phyloP scores from a whole-genome alignment of 1,140 invertebrate genomes.

The Aphaenogaster floridana region DNA sequence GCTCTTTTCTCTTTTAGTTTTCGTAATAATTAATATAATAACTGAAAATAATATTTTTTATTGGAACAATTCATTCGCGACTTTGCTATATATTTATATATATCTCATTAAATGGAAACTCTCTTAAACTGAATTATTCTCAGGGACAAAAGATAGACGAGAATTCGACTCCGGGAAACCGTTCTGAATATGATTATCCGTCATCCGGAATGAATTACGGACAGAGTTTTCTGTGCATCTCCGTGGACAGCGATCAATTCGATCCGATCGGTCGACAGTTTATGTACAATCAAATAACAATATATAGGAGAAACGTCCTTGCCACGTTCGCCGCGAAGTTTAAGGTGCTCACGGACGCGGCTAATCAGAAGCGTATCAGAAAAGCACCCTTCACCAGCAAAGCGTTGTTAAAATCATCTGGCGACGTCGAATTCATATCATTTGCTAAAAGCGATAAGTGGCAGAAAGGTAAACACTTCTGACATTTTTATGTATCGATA shows the following conservation, averaged over 20 bases:
- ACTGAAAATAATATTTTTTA: background rate
- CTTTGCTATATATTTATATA: background rate
- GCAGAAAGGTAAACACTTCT: slow-evolving; percentile 87
- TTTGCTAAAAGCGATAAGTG: slow-evolving; percentile 94
- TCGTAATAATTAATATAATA: background rate
- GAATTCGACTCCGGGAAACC: slow-evolving; percentile 66
- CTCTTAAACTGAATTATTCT: background rate
- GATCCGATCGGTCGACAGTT: slow-evolving; percentile 92
- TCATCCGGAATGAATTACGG: slow-evolving; percentile 91
- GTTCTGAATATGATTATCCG: slow-evolving; percentile 91
- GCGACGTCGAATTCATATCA: slow-evolving; percentile 89
- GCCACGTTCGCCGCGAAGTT: slow-evolving; percentile 85
- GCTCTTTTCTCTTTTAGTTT: background rate
- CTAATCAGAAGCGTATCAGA: slow-evolving; percentile 88
- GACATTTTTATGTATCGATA: background rate
- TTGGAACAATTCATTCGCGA: background rate
- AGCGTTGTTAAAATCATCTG: slow-evolving; percentile 88
- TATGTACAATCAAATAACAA: slow-evolving; percentile 92
- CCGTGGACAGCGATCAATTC: slow-evolving; percentile 89
- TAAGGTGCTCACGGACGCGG: slow-evolving; percentile 89
- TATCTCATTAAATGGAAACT: background rate
- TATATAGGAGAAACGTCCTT: slow-evolving; percentile 89
- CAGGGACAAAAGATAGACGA: background rate
- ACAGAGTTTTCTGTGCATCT: slow-evolving; percentile 95
- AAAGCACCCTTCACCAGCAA: slow-evolving; percentile 89